Conservation (phyloP, 2,888 invertebrate genomes). For the Tipula helvola region DNA sequence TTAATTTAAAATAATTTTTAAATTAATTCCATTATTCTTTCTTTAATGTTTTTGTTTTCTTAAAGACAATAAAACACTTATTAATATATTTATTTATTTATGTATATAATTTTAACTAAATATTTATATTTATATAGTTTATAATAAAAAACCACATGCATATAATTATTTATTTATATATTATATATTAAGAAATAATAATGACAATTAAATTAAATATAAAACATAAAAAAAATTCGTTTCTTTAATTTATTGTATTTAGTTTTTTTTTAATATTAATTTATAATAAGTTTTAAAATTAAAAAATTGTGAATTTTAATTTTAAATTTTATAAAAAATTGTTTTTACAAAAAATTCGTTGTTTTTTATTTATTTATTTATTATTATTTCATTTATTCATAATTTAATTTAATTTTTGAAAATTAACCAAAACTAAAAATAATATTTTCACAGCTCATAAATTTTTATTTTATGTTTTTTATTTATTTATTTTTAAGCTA, state of each 20-base stretch:
- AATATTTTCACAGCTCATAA: background rate
- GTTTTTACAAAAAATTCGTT: background rate
- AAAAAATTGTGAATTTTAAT: background rate
- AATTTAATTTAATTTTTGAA: background rate
- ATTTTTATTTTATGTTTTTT: slow-evolving; percentile 4
- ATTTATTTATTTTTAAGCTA: background rate
- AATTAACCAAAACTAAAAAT: background rate
- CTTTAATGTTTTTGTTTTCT: background rate
- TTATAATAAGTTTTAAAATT: background rate
- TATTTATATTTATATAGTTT: background rate
- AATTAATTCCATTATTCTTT: background rate
- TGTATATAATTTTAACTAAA: background rate
- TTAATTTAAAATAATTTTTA: background rate
- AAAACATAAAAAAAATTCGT: background rate
- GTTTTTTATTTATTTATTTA: background rate
- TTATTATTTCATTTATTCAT: background rate
- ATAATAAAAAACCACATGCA: background rate
- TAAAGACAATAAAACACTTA: slow-evolving; percentile 4
- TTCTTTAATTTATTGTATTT: background rate
- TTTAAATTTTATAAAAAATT: background rate
- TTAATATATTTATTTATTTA: background rate
- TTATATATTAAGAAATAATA: background rate
- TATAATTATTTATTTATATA: background rate
- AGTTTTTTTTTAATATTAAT: background rate
- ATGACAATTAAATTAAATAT: background rate